A percentile compares a stretch with the other conserved stretches of the same genome.
phyloP scores from a whole-genome alignment of 2,888 invertebrate species.

The Tanaodytes sp. region DNA sequence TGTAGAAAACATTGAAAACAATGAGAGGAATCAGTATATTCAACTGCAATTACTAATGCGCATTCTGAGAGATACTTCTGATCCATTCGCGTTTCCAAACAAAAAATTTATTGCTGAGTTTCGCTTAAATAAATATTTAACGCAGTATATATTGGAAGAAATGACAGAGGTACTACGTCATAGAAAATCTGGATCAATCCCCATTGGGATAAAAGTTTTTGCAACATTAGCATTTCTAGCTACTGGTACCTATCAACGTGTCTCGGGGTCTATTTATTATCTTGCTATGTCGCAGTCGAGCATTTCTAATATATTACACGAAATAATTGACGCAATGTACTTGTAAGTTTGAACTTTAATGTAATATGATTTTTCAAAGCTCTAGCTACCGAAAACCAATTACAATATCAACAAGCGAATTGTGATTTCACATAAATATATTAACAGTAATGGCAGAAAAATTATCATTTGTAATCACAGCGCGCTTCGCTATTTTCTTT shows the following conservation, averaged over 20 bases:
- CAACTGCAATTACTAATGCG: neutral
- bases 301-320: neutral
- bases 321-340: neutral
- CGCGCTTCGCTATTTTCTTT: too few relatives aligned
- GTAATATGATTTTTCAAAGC: neutral
- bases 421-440: too few relatives aligned
- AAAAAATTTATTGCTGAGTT: neutral
- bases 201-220: neutral
- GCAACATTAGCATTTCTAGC: neutral
- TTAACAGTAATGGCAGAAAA: too few relatives aligned
- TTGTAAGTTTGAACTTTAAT: neutral
- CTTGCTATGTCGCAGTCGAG: neutral
- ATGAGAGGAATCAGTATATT: neutral
- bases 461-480: too few relatives aligned
- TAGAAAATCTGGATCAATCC: neutral
- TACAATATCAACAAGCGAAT: too few relatives aligned
- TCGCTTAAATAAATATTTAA: neutral
- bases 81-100: neutral
- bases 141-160: neutral
- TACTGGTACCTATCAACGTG: neutral
- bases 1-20: neutral
- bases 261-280: neutral
- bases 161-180: neutral
- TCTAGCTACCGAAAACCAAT: neutral
- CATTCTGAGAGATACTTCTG: neutral